Conservation (phyloP, 2,113 vertebrate genomes). For the Mola mola region DNA sequence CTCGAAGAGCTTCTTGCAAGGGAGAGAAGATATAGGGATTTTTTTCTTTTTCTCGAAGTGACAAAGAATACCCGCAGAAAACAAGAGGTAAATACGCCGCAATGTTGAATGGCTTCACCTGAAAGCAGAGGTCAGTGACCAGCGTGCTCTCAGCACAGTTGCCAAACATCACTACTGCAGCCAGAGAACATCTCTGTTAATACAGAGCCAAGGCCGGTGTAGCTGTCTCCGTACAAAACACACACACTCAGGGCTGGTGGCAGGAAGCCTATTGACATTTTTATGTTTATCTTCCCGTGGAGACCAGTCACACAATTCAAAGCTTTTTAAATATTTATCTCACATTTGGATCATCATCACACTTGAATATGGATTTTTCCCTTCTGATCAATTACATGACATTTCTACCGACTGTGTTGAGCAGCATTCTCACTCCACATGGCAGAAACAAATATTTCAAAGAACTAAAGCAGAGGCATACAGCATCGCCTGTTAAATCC, state of each 20-base stretch:
- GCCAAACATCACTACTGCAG: conserved; percentile 25
- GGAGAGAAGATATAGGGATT: neutral
- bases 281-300: conserved; percentile 43
- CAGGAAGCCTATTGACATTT: conserved; percentile 47
- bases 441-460: conserved; percentile 11
- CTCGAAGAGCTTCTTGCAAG: neutral
- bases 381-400: conserved; percentile 6
- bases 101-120: conserved; percentile 4
- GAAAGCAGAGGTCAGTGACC: conserved; percentile 11
- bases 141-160: neutral
- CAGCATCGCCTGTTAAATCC: too few relatives aligned
- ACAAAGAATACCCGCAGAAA: conserved; percentile 22
- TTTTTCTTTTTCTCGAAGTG: neutral
- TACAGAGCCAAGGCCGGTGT: conserved; percentile 36
- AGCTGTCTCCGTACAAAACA: conserved; percentile 49
- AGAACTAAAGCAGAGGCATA: conserved; percentile 10
- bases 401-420: conserved; percentile 12
- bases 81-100: conserved; percentile 9
- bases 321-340: conserved; percentile 54
- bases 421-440: neutral
- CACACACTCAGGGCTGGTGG: conserved; percentile 48
- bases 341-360: conserved; percentile 33
- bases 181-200: conserved; percentile 48
- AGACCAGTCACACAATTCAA: conserved; percentile 28
- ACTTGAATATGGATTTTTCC: conserved; percentile 31